Percentiles rank a stretch among this genome's conserved stretches.
Evolutionary conservation across 2,113 vertebrate genomes (phyloP).

Genomic region (Amphiprion percula): DNA sequence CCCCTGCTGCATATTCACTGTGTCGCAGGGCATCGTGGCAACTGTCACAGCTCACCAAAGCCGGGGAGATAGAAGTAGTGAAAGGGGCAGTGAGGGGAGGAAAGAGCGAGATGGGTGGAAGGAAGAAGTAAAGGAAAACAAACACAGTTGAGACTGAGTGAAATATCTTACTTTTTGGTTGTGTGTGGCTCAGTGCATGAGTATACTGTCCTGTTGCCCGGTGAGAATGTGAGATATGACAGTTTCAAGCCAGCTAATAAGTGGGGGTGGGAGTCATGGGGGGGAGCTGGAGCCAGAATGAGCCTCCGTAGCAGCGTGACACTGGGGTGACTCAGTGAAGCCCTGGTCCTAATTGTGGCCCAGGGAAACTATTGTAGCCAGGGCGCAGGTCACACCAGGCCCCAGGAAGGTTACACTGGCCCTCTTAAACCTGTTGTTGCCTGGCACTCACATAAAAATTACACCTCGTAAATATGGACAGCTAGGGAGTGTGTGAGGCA

Average conservation of each 20-base stretch:
- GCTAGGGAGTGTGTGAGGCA: constrained; percentile 68
- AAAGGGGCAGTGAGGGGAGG: constrained; percentile 20
- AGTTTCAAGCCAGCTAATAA: constrained; percentile 30
- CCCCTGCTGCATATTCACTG: constrained; percentile 79
- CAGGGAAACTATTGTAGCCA: constrained; percentile 70
- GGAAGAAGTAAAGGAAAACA: not conserved
- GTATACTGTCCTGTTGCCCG: constrained; percentile 13
- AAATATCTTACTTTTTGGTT: constrained; percentile 1
- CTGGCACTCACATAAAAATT: constrained; percentile 84
- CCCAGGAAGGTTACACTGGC: constrained; percentile 79
- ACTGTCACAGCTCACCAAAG: constrained; percentile 71
- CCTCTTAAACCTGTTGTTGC: constrained; percentile 86
- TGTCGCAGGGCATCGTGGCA: constrained; percentile 75
- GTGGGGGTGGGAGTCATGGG: not conserved
- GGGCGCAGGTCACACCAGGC: constrained; percentile 75
- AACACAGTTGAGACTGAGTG: too few species aligned
- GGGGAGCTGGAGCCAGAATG: constrained; percentile 8
- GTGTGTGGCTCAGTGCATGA: too few species aligned
- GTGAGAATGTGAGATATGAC: constrained; percentile 24
- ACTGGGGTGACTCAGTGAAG: constrained; percentile 72
- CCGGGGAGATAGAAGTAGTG: constrained; percentile 36
- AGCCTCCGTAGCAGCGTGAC: constrained; percentile 58
- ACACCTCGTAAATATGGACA: constrained; percentile 86
- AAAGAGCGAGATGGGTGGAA: constrained; percentile 22
- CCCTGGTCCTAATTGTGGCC: constrained; percentile 81